These are phyloP conservation scores for Dendropsophus ebraccatus DNA, from an alignment of 2,113 vertebrate genomes.

Conservation along the genomic window DNA sequence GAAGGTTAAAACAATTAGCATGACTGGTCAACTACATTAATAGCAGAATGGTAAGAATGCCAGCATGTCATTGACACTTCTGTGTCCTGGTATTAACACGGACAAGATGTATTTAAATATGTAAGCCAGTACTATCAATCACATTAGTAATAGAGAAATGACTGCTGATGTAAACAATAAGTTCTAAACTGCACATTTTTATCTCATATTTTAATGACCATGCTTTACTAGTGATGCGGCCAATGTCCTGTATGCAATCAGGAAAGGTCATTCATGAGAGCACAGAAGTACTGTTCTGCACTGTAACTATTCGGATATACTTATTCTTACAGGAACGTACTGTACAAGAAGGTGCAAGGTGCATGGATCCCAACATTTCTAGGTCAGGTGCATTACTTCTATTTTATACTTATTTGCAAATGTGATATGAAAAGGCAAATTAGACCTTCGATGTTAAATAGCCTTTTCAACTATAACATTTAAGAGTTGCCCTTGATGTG, in stretches of 20 bases:
- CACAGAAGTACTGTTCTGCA: background rate
- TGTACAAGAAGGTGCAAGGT: background rate
- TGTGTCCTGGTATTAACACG: slow-evolving; percentile 22
- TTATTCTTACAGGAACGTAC: background rate
- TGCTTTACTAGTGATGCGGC: background rate
- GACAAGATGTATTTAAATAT: background rate
- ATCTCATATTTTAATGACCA: background rate
- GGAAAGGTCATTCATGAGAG: background rate
- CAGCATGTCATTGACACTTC: slow-evolving; percentile 26
- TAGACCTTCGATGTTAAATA: background rate
- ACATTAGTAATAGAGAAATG: background rate
- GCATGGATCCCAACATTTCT: background rate
- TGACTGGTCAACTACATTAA: slow-evolving; percentile 48
- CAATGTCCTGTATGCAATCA: background rate
- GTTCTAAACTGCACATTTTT: background rate
- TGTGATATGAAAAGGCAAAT: background rate
- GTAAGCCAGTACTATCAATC: background rate
- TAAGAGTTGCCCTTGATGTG: background rate
- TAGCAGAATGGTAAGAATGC: slow-evolving; percentile 42
- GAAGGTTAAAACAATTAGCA: slow-evolving; percentile 59
- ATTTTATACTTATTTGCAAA: background rate
- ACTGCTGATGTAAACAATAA: background rate
- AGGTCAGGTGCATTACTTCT: background rate
- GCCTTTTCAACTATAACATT: background rate
- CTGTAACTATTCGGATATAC: background rate